Evolutionary conservation across 2,113 vertebrate genomes (phyloP).

Genomic region (Bos taurus): DNA sequence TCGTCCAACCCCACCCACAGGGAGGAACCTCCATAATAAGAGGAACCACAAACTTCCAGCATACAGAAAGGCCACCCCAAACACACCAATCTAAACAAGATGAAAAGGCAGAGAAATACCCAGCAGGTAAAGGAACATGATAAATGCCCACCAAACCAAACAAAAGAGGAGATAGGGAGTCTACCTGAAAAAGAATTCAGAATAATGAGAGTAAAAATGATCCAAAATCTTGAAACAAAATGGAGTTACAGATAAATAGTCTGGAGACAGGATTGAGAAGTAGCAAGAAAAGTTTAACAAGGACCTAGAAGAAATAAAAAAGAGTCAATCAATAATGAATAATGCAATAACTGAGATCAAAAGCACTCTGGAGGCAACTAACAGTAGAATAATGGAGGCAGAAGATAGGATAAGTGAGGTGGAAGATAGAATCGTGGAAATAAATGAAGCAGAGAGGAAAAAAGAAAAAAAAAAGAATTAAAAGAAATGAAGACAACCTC

Average conservation of each 20-base stretch:
- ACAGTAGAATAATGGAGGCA: not conserved
- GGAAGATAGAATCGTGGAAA: not conserved
- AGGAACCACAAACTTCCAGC: not conserved
- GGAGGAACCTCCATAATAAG: not conserved
- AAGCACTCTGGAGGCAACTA: not conserved
- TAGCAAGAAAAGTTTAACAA: not conserved
- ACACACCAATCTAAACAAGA: not conserved
- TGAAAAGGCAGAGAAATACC: not conserved
- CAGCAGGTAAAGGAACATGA: not conserved
- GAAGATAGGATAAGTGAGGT: not conserved
- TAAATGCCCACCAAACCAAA: not conserved
- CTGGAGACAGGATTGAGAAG: not conserved
- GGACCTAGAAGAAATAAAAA: not conserved
- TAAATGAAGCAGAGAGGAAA: not conserved
- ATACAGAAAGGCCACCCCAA: not conserved
- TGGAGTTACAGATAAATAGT: not conserved
- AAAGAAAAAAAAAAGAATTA: not conserved
- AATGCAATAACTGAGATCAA: not conserved
- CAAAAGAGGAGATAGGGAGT: not conserved
- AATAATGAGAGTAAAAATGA: not conserved
- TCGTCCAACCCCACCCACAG: not conserved
- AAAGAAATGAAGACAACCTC: no score
- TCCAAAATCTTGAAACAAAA: not conserved
- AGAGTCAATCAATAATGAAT: not conserved
- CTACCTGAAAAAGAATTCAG: not conserved